Percentiles rank a stretch among this genome's conserved stretches.
Evolutionary conservation across 2,888 invertebrate species (phyloP).

Genomic region (Agrenia bidenticulata): DNA sequence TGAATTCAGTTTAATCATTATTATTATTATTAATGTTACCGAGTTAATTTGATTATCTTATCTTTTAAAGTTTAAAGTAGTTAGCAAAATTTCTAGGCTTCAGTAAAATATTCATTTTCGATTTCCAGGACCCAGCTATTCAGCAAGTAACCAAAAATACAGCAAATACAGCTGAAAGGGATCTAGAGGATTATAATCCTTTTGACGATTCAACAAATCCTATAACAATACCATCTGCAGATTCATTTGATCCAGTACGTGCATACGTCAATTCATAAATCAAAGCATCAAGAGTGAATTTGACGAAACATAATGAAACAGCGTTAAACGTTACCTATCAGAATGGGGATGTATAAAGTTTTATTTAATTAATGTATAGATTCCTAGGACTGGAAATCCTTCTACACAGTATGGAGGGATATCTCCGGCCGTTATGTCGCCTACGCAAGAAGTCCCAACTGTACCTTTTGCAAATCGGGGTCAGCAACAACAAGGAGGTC

Average conservation of each 20-base stretch:
- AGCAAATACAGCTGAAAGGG: conserved; percentile 69
- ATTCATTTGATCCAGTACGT: conserved; percentile 49
- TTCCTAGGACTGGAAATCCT: conserved; percentile 56
- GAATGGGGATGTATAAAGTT: no score
- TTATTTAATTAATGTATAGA: no score
- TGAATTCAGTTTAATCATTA: no score
- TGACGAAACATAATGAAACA: no score
- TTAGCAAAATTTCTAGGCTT: no score
- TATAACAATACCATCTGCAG: conserved; percentile 51
- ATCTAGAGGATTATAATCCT: conserved; percentile 93
- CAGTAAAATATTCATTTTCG: no score
- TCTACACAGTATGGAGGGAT: conserved; percentile 53
- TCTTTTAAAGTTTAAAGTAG: no score
- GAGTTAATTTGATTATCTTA: no score
- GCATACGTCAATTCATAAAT: no score
- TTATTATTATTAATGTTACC: no score
- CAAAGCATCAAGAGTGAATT: conserved; percentile 15
- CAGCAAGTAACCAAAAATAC: conserved; percentile 82
- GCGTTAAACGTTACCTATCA: no score
- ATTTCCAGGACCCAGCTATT: conserved; percentile 91
- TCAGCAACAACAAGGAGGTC: conserved; percentile 33
- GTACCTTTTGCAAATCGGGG: conserved; percentile 36
- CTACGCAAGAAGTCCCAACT: conserved; percentile 49
- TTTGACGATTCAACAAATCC: conserved; percentile 67
- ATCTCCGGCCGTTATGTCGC: conserved; percentile 53